Base-by-base conservation (phyloP, 2,888 invertebrate genomes). In the Lutraria lutraria region DNA sequence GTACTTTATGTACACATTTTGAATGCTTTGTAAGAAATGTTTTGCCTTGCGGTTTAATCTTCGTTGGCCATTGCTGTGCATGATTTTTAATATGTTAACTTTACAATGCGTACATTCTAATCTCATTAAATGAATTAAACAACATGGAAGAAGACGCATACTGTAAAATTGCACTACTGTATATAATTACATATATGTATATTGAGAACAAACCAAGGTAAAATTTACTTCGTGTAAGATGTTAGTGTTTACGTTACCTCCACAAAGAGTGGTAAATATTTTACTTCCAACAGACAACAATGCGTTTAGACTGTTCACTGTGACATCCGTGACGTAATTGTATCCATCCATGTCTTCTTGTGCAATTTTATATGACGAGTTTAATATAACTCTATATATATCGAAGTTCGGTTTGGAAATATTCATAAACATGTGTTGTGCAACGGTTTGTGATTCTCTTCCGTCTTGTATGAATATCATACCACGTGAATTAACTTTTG, bases 311-410 rank as follows among this genome's bases (percentile, higher is more conserved):
- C 21, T 19, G 21, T 83, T 60, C 34, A 83, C 83, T 31, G 2
- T 12, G 19, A 83, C 43, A 21, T 83, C 63, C 34, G 16, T 29
- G 3, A 83, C 83, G n/a, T 31, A 34, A 21, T 29, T 16, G 31
- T 34, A 83, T 56, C 31, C 31, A 21, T 8, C 63, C 3, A 2
- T 19, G 25, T n/a, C 53, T 34, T 56, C 29, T 16, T 6, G 31
- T 19, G 31, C 13, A 21, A 19, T 16, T 0, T 0, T 25, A 6
- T 25, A 15, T 16, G 13, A n/a, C n/a, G 56, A n/a, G 56, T 34
- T 34, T 83, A 29, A 6, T 15, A 83, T 63, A 19, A 83, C 34
- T 83, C 83, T 83, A 60, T 83, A 83, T 19, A 83, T 63, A 13
- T 19, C 19, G 34, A 60, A 83, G 0, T 83, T 60, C 0, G 83